phyloP scores from a whole-genome alignment of 2,113 vertebrate species.

The Brachyhypopomus occidentalis region DNA sequence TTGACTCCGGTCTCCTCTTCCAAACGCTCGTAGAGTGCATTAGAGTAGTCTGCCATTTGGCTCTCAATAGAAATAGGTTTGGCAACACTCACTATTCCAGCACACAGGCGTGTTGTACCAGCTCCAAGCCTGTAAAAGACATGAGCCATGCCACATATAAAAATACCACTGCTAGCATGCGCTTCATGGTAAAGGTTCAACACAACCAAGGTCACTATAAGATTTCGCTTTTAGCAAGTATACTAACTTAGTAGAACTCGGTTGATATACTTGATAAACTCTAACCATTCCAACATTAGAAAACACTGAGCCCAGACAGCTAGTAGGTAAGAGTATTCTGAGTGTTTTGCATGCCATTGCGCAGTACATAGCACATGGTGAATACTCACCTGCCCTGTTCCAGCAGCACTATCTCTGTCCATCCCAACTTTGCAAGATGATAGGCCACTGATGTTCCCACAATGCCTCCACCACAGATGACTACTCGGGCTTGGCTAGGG shows the following conservation, averaged over 20 bases:
- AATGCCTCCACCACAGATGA: constrained; percentile 95
- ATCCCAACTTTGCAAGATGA: constrained; percentile 93
- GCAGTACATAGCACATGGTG: background rate
- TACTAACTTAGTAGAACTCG: too few relatives aligned
- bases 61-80: constrained; percentile 86
- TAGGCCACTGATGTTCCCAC: constrained; percentile 94
- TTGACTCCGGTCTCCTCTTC: constrained; percentile 89
- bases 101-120: constrained; percentile 90
- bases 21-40: constrained; percentile 86
- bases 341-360: background rate
- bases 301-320: background rate
- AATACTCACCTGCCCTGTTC: constrained; percentile 93
- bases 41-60: constrained; percentile 94
- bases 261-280: too few relatives aligned
- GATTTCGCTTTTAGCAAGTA: too few relatives aligned
- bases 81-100: constrained; percentile 89
- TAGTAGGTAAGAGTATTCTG: background rate
- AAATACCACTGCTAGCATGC: background rate
- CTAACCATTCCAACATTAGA: background rate
- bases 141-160: constrained; percentile 18
- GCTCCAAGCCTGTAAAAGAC: constrained; percentile 82
- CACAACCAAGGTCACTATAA: too few relatives aligned
- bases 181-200: background rate
- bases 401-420: constrained; percentile 89
- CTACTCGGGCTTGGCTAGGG: constrained; percentile 85